phyloP scores from a whole-genome alignment of 2,888 invertebrate genomes.

The Amphipoea lucens region DNA sequence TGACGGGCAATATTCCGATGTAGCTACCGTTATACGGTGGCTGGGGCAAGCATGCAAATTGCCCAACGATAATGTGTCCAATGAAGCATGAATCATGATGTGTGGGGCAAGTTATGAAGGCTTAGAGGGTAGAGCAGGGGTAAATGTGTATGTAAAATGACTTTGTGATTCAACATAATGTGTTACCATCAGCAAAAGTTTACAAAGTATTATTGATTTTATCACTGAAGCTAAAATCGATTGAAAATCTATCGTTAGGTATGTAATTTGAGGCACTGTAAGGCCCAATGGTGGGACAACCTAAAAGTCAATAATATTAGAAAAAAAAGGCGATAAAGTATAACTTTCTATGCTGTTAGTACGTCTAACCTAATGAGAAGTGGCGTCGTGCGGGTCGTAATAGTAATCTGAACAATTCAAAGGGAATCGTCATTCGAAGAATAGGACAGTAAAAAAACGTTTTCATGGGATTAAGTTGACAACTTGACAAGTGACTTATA shows the following conservation, averaged over 20 bases:
- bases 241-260: no score
- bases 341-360: background rate
- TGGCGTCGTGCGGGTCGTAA: background rate
- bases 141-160: background rate
- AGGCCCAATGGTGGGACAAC: no score
- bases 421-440: background rate
- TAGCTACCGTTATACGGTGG: slow-evolving; percentile 78
- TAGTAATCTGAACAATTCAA: background rate
- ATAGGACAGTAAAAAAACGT: background rate
- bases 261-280: no score
- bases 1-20: slow-evolving; percentile 74
- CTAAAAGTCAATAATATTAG: no score
- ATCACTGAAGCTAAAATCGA: no score
- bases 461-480: background rate
- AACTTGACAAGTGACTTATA: background rate
- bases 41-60: slow-evolving; percentile 80
- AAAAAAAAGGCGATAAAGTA: no score
- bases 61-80: slow-evolving; percentile 78
- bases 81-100: slow-evolving; percentile 76
- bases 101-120: slow-evolving; percentile 57
- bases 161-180: background rate
- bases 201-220: background rate
- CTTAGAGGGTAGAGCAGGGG: background rate
- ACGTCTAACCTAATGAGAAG: background rate
- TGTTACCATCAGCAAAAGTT: background rate